Conservation (phyloP, 2,888 invertebrate species). For the Plebejus melissa region DNA sequence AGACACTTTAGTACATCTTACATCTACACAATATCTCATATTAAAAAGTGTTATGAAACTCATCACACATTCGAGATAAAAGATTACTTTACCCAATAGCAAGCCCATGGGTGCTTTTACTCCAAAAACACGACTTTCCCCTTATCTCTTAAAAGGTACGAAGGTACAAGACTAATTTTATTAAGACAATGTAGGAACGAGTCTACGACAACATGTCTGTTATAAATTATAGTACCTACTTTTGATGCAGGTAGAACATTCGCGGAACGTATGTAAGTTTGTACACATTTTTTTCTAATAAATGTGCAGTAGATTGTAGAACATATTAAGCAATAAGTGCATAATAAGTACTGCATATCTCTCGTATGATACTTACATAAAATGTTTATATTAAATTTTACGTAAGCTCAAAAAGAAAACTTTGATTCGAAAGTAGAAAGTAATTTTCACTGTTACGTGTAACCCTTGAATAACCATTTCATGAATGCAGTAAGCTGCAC, state of each 20-base stretch:
- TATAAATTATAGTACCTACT: not conserved
- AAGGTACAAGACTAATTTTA: not conserved
- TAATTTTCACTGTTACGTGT: slow-evolving; percentile 1
- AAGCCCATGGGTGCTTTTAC: not conserved
- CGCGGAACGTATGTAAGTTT: not conserved
- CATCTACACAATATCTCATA: not conserved
- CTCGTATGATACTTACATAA: not conserved
- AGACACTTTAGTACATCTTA: not conserved
- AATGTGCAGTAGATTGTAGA: no score
- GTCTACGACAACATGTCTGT: not conserved
- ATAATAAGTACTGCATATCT: not conserved
- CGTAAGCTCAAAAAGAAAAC: slow-evolving; percentile 2
- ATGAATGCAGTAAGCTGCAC: slow-evolving; percentile 13
- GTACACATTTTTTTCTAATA: not conserved
- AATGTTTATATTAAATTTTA: not conserved
- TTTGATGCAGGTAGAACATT: not conserved
- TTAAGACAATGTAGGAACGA: not conserved
- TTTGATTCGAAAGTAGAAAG: not conserved
- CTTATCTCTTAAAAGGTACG: not conserved
- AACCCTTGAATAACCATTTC: not conserved
- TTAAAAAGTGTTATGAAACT: not conserved
- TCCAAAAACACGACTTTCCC: not conserved
- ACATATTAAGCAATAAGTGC: not conserved
- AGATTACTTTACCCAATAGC: not conserved
- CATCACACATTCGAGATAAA: not conserved